Evolutionary conservation across 2,888 invertebrate species (phyloP), one percentile per base, ranked within the genome.

Genomic region (Drosophila vallismaia): DNA sequence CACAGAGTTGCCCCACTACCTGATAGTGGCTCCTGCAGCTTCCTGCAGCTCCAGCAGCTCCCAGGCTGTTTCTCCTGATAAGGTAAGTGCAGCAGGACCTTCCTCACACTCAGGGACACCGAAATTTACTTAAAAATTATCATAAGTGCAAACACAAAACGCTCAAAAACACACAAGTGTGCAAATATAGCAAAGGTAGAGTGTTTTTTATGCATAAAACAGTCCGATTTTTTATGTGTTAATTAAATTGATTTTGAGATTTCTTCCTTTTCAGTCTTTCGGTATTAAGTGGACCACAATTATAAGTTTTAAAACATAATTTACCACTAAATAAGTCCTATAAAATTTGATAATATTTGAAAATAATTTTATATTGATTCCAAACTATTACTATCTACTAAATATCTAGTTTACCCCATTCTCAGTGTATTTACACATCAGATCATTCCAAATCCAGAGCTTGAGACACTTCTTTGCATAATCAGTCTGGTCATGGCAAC

Each of bases 1-100:
- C 82, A 79, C 82, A 75, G 87, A 46, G 53, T 81, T 76, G 85
- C 76, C 76, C 81, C 62, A 67, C 54, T 79, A 87, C 82, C 82
- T 87, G 82, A 83, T 86, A 81, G 82, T 58, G 56, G 28, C 46
- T 19, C 60, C 3, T 9, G 44, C 29, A 33, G 44, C 19, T 3
- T 9, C 44, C 10, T 48, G 31, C 19, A 4, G 8, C 10, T 9
- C 14, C 26, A 9, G 38, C 36, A 26, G 46, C 40, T 36, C 33
- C n/a, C 31, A 3, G 12, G 5, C 55, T 29, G 24, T 24, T 12
- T 49, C 26, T 38, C 9, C 56, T 51, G 67, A 67, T 66, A 67
- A 67, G 55, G 55, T 44, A 54, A 44, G 44, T 52, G 64, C 45
- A 7, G 36, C 36, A 46, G 42, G 24, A 36, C 31, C 28, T 45